Evolutionary conservation across 2,797 vertebrate genomes (phyloP).

Genomic region (Hydrophis major): DNA sequence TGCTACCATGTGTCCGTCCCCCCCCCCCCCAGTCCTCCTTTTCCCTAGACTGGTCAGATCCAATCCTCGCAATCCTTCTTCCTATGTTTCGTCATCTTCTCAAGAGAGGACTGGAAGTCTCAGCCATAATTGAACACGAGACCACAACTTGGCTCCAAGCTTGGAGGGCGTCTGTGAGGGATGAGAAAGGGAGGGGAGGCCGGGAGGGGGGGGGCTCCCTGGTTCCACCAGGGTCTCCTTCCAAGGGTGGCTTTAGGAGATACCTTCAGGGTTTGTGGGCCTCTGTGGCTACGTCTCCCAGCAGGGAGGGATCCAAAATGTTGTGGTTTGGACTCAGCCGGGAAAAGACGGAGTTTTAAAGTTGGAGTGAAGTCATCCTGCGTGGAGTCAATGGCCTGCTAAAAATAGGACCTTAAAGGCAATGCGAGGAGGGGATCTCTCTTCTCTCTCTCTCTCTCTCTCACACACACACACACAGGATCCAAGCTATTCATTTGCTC

Average conservation of each 20-base stretch:
- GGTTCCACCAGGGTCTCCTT: not conserved
- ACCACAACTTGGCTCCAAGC: not conserved
- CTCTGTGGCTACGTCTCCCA: not conserved
- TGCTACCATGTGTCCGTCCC: not conserved
- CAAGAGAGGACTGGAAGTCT: not conserved
- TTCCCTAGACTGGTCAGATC: not conserved
- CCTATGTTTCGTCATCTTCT: no score
- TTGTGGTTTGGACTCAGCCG: constrained; percentile 5
- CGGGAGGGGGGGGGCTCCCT: no score
- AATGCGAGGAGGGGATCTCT: not conserved
- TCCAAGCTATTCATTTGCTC: not conserved
- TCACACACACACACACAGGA: not conserved
- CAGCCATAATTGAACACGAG: not conserved
- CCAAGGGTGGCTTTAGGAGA: not conserved
- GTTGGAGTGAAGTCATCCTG: rapidly evolving
- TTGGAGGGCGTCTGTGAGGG: not conserved
- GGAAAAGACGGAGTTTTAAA: not conserved
- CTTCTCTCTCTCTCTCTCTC: no score
- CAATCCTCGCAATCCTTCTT: not conserved
- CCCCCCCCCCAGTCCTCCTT: no score
- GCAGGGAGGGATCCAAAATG: not conserved
- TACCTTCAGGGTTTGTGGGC: not conserved
- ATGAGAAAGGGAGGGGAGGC: not conserved
- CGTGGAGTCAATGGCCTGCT: constrained; percentile 11
- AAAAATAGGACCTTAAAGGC: constrained; percentile 14